Evolutionary conservation across 2,888 invertebrate genomes (phyloP).

Genomic region (Epistrophella euchroma): DNA sequence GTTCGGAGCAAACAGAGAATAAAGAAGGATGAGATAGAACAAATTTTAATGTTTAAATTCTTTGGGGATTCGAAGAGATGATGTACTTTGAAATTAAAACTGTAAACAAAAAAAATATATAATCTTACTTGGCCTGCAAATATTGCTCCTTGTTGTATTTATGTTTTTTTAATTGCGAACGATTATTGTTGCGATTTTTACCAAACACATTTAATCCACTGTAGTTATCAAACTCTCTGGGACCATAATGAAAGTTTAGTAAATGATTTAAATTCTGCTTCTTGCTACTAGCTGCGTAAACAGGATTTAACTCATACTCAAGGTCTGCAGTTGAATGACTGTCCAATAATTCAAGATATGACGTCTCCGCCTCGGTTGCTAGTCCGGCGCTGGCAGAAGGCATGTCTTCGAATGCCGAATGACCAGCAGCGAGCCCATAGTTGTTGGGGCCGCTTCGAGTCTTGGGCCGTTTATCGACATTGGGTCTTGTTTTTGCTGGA

Average conservation of each 20-base stretch:
- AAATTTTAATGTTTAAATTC: too few species aligned
- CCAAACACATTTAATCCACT: slow-evolving; percentile 77
- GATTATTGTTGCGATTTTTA: slow-evolving; percentile 76
- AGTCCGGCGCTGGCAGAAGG: slow-evolving; percentile 82
- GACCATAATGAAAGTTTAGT: slow-evolving; percentile 94
- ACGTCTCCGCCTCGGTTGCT: slow-evolving; percentile 76
- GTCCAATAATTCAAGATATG: slow-evolving; percentile 80
- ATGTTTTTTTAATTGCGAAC: slow-evolving; percentile 83
- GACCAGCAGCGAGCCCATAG: slow-evolving; percentile 82
- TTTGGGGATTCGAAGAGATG: too few species aligned
- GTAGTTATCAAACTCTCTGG: slow-evolving; percentile 84
- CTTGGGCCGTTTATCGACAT: slow-evolving; percentile 87
- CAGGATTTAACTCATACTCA: slow-evolving; percentile 90
- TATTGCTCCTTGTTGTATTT: slow-evolving; percentile 97
- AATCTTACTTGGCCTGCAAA: slow-evolving; percentile 94
- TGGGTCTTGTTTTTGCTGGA: slow-evolving; percentile 85
- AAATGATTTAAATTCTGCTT: slow-evolving; percentile 97
- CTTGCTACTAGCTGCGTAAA: slow-evolving; percentile 92
- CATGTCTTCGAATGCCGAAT: slow-evolving; percentile 76
- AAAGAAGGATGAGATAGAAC: too few species aligned
- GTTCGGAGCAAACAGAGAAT: too few species aligned
- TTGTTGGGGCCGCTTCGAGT: slow-evolving; percentile 84
- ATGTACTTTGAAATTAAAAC: too few species aligned
- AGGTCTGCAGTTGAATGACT: slow-evolving; percentile 74
- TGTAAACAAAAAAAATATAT: background rate